Evolutionary conservation across 2,888 invertebrate genomes (phyloP).

Genomic region (Cybosia mesomella): DNA sequence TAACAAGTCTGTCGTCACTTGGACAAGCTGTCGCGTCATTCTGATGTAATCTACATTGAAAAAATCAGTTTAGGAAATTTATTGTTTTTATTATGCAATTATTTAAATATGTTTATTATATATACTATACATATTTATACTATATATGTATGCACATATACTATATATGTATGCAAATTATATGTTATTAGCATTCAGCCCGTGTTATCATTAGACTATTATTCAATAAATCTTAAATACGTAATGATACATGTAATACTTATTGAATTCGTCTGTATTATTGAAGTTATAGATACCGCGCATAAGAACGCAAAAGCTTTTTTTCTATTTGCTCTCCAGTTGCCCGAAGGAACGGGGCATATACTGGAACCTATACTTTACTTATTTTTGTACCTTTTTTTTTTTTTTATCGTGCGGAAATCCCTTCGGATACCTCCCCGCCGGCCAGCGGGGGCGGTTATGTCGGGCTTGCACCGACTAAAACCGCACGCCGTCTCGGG

Average conservation of each 20-base stretch:
- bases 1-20: slow-evolving; percentile 34
- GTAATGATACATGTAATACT: background rate
- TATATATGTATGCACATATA: background rate
- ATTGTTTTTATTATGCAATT: slow-evolving; percentile 23
- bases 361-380: background rate
- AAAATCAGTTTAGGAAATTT: slow-evolving; percentile 34
- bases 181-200: background rate
- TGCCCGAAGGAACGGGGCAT: background rate
- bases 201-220: background rate
- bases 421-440: too few relatives aligned
- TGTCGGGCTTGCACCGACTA: too few relatives aligned
- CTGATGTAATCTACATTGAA: slow-evolving; percentile 35
- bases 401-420: too few relatives aligned
- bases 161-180: background rate
- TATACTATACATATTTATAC: too few relatives aligned
- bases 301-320: background rate
- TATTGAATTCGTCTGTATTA: background rate
- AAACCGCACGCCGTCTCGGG: too few relatives aligned
- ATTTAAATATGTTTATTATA: background rate
- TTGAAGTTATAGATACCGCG: background rate
- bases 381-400: background rate
- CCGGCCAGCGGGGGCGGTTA: too few relatives aligned
- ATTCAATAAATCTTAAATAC: background rate
- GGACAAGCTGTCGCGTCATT: background rate
- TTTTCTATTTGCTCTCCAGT: background rate